phyloP scores from a whole-genome alignment of 2,888 invertebrate genomes.

The Synanthedon myopaeformis region DNA sequence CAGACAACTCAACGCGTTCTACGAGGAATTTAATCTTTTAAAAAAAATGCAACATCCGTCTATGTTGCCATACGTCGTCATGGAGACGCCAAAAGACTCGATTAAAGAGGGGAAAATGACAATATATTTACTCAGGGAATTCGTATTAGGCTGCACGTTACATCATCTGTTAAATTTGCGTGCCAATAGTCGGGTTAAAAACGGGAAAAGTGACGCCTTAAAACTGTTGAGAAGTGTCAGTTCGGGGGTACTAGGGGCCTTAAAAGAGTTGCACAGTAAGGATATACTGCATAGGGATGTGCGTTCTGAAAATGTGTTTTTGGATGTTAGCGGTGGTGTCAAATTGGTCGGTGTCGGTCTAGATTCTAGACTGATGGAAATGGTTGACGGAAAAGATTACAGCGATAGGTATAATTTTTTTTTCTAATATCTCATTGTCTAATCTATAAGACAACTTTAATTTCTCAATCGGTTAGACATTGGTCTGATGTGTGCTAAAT shows the following conservation, averaged over 20 bases:
- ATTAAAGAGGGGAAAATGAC: constrained; percentile 37
- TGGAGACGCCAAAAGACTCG: constrained; percentile 75
- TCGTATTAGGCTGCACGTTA: constrained; percentile 64
- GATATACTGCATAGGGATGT: constrained; percentile 87
- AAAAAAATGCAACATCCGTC: constrained; percentile 78
- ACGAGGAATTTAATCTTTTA: constrained; percentile 82
- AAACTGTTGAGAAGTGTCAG: constrained; percentile 74
- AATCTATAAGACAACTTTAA: too few species aligned
- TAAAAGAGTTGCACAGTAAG: constrained; percentile 83
- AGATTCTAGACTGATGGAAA: constrained; percentile 75
- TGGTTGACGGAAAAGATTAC: constrained; percentile 45
- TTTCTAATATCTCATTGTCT: not conserved
- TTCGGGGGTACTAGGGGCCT: constrained; percentile 77
- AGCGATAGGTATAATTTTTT: constrained; percentile 31
- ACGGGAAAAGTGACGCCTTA: constrained; percentile 38
- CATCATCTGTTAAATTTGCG: constrained; percentile 20
- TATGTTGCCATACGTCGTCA: constrained; percentile 81
- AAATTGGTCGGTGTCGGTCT: constrained; percentile 78
- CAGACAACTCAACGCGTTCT: constrained; percentile 75
- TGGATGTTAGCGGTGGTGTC: constrained; percentile 74
- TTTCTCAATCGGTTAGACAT: too few species aligned
- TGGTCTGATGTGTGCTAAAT: too few species aligned
- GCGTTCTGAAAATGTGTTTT: constrained; percentile 78
- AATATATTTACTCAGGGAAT: constrained; percentile 80
- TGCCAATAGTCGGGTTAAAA: constrained; percentile 3